Evolutionary conservation across 2,113 vertebrate species (phyloP).

Genomic region (Muntiacus reevesi): DNA sequence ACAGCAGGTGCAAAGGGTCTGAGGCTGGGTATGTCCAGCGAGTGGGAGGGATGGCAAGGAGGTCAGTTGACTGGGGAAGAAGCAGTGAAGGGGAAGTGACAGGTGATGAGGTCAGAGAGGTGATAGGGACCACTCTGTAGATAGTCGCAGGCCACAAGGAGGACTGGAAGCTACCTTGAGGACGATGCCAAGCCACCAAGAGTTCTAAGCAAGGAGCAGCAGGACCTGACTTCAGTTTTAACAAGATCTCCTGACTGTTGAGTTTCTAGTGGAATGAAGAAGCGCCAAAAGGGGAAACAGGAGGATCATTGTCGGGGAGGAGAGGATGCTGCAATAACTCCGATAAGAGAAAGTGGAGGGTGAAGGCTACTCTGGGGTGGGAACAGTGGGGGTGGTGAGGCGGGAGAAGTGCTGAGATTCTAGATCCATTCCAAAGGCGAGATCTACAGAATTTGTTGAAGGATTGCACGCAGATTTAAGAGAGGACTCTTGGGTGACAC

Average conservation of each 20-base stretch:
- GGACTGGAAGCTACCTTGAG: not conserved
- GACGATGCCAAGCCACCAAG: not conserved
- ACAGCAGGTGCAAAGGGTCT: not conserved
- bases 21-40: not conserved
- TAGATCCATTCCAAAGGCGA: not conserved
- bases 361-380: not conserved
- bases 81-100: not conserved
- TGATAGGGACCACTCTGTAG: not conserved
- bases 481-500: not conserved
- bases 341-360: too few relatives aligned
- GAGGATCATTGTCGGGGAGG: not conserved
- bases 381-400: accelerated
- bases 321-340: not conserved
- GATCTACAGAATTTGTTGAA: not conserved
- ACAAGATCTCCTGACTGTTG: not conserved
- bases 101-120: not conserved
- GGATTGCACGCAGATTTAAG: too few relatives aligned
- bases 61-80: not conserved
- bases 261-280: not conserved
- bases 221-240: not conserved
- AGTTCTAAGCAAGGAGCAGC: not conserved
- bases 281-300: not conserved
- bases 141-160: not conserved
- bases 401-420: not conserved
- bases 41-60: not conserved